Evolutionary conservation across 2,113 vertebrate genomes (phyloP).

Genomic region (Pan troglodytes): NHGRI_mPanTro3-v2.1_pri NC_072402.2:93895001-93895500

Average conservation of each 20-base stretch:
- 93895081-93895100: too few relatives aligned
- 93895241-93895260: background rate
- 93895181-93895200: fast-evolving
- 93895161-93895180: too few relatives aligned
- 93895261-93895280: background rate
- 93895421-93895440: background rate
- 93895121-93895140: too few relatives aligned
- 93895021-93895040: too few relatives aligned
- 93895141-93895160: too few relatives aligned
- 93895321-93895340: background rate
- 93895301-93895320: too few relatives aligned
- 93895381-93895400: background rate
- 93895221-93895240: background rate
- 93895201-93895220: background rate
- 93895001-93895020: too few relatives aligned
- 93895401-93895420: background rate
- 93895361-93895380: background rate
- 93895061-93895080: too few relatives aligned
- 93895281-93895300: background rate
- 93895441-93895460: background rate
- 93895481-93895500: background rate
- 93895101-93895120: too few relatives aligned
- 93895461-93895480: background rate
- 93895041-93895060: too few relatives aligned
- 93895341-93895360: background rate